Conservation (phyloP, 2,888 invertebrate species). For the Ceratothoa steindachneri region DNA sequence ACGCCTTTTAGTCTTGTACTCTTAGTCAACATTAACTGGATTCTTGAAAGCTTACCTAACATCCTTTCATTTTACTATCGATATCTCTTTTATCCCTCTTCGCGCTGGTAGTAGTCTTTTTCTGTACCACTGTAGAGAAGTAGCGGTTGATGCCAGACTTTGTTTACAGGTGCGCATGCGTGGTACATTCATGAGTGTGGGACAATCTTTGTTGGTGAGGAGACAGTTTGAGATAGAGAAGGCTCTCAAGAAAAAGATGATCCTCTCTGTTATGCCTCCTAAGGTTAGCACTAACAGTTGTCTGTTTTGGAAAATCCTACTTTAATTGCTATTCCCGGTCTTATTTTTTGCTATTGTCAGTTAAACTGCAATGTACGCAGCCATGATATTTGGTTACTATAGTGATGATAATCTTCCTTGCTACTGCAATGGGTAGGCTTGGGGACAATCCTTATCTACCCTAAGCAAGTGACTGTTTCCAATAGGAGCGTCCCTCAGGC, state of each 20-base stretch:
- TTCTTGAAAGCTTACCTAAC: neutral
- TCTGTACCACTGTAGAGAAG: neutral
- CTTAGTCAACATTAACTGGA: too few relatives aligned
- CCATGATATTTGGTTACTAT: too few relatives aligned
- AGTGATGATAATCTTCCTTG: too few relatives aligned
- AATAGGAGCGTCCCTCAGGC: too few relatives aligned
- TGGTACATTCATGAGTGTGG: slow-evolving; percentile 92
- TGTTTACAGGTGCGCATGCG: slow-evolving; percentile 82
- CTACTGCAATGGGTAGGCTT: too few relatives aligned
- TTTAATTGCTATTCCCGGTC: too few relatives aligned
- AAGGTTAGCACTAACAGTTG: slow-evolving; percentile 57
- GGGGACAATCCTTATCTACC: too few relatives aligned
- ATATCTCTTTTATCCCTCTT: neutral
- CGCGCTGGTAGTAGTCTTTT: neutral
- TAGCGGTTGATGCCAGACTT: neutral
- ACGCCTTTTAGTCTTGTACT: too few relatives aligned
- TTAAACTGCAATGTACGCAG: too few relatives aligned
- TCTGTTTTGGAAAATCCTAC: too few relatives aligned
- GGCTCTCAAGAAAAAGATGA: slow-evolving; percentile 93
- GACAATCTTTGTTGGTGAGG: slow-evolving; percentile 83
- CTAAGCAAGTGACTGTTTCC: too few relatives aligned
- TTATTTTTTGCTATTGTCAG: too few relatives aligned
- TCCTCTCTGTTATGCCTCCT: slow-evolving; percentile 94
- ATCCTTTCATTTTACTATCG: neutral
- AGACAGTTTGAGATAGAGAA: slow-evolving; percentile 89